phyloP scores from a whole-genome alignment of 2,113 vertebrate species.

The Gallinago undulata region DNA sequence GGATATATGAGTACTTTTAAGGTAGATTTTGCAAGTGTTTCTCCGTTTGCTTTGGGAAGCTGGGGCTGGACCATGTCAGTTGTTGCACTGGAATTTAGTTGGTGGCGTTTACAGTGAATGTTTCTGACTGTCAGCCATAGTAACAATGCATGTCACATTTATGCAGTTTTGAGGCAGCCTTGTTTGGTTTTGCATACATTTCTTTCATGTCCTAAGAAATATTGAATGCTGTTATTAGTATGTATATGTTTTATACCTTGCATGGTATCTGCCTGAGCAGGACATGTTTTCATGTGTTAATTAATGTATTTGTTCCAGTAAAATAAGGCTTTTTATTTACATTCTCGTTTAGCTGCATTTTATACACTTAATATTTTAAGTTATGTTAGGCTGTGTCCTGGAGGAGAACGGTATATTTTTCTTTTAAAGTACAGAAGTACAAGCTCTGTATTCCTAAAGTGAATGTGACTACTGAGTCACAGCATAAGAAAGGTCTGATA shows the following conservation, averaged over 20 bases:
- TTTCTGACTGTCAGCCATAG: background rate
- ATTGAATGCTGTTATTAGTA: background rate
- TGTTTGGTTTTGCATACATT: background rate
- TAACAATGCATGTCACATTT: background rate
- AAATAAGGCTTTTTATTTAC: background rate
- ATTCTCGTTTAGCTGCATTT: background rate
- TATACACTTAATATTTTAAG: background rate
- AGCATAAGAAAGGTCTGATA: background rate
- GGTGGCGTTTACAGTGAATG: background rate
- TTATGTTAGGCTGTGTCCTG: background rate
- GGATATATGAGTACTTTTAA: background rate
- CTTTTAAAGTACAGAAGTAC: background rate
- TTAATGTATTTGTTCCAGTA: background rate
- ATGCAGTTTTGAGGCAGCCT: background rate
- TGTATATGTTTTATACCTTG: background rate
- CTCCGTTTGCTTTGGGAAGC: background rate
- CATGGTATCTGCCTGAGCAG: background rate
- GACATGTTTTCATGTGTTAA: background rate
- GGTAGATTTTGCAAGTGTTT: background rate
- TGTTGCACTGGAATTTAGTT: background rate
- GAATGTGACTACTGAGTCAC: background rate
- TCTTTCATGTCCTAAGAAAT: background rate
- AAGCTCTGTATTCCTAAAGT: background rate
- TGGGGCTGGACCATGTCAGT: background rate
- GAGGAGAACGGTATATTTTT: background rate